phyloP scores from a whole-genome alignment of 1,140 invertebrate species.

The Bombus pyrosoma region DNA sequence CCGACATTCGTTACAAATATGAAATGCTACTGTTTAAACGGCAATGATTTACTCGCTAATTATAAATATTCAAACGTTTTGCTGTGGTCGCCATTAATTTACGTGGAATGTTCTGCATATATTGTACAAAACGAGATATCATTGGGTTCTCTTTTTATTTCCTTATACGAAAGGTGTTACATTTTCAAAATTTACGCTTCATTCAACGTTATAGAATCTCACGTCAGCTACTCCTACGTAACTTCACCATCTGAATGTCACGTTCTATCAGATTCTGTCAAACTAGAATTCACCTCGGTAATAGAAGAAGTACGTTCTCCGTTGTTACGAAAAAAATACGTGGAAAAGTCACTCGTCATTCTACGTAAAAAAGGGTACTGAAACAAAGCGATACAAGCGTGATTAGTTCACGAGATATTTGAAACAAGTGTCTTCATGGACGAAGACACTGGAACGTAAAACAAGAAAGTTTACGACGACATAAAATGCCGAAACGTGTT shows the following conservation, averaged over 20 bases:
- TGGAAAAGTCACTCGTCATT: too few species aligned
- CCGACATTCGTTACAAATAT: not conserved
- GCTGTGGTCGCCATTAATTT: not conserved
- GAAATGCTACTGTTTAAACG: conserved; percentile 13
- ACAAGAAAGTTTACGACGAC: not conserved
- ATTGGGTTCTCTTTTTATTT: not conserved
- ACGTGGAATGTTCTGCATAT: not conserved
- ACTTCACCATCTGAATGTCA: not conserved
- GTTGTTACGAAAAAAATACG: too few species aligned
- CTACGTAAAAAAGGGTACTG: too few species aligned
- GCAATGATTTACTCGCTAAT: conserved; percentile 20
- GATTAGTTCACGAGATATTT: too few species aligned
- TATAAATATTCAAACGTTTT: conserved; percentile 36
- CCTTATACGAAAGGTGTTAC: not conserved
- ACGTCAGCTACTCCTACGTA: not conserved
- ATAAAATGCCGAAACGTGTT: not conserved
- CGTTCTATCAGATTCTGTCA: not conserved
- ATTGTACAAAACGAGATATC: not conserved
- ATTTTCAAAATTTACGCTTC: not conserved
- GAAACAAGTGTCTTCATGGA: too few species aligned
- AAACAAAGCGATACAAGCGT: too few species aligned
- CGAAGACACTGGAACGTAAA: not conserved
- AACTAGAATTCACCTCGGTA: not conserved
- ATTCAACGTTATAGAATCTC: too few species aligned
- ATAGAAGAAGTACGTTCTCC: too few species aligned